Percentiles rank a stretch among this genome's conserved stretches.
These are phyloP conservation scores for Lutjanus argentimaculatus DNA, from an alignment of 2,797 vertebrate genomes.

Conservation along the genomic window DNA sequence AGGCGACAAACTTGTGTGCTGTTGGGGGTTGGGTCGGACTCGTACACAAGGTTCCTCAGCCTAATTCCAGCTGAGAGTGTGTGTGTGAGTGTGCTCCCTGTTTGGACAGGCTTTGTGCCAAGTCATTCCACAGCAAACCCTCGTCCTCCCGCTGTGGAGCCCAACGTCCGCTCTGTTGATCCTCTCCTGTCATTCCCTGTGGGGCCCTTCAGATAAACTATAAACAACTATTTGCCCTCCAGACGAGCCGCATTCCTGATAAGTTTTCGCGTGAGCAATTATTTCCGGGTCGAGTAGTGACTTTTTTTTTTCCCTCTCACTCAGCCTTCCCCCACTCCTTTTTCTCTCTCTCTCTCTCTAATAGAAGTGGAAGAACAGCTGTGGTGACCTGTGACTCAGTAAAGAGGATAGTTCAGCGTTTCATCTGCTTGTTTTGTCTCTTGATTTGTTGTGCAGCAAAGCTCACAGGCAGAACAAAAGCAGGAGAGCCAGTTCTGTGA, in stretches of 20 bases:
- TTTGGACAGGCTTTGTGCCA: slow-evolving; percentile 76
- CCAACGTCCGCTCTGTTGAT: slow-evolving; percentile 21
- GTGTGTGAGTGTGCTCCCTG: slow-evolving; percentile 39
- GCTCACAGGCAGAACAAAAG: slow-evolving; percentile 51
- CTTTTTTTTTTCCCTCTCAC: slow-evolving; percentile 40
- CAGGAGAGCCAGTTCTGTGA: slow-evolving; percentile 43
- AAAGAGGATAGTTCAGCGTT: slow-evolving; percentile 35
- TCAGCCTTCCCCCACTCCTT: slow-evolving; percentile 27
- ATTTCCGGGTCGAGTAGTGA: slow-evolving; percentile 85
- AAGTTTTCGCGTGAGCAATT: slow-evolving; percentile 80
- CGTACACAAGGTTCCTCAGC: slow-evolving; percentile 69
- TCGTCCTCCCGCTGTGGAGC: slow-evolving; percentile 37
- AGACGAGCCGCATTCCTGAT: slow-evolving; percentile 83
- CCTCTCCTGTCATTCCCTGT: slow-evolving; percentile 58
- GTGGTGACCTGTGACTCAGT: slow-evolving; percentile 67
- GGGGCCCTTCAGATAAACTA: slow-evolving; percentile 78
- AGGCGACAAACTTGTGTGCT: slow-evolving; percentile 16
- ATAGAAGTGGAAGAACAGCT: slow-evolving; percentile 79
- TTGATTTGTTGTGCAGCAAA: slow-evolving; percentile 30
- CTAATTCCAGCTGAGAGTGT: slow-evolving; percentile 70
- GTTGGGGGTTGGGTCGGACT: slow-evolving; percentile 55
- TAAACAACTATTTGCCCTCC: slow-evolving; percentile 79
- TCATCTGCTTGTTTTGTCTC: slow-evolving; percentile 43
- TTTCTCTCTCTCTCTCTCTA: slow-evolving; percentile 4
- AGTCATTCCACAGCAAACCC: slow-evolving; percentile 70